These are phyloP conservation scores for Montipora foliosa DNA, from an alignment of 64 coral and sea anemone genomes.

Conservation along the genomic window DNA sequence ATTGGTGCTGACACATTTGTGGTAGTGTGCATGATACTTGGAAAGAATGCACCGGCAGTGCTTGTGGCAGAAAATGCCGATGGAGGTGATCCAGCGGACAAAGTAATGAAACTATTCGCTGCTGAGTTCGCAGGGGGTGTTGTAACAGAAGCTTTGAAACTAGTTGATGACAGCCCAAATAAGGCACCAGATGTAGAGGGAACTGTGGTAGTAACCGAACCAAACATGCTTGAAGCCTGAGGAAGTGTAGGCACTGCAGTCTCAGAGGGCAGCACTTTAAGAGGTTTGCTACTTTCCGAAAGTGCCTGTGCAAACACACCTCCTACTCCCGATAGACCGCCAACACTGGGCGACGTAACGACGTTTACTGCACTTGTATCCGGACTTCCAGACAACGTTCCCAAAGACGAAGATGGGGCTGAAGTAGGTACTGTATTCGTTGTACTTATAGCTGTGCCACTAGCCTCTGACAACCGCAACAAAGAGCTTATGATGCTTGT, in stretches of 20 bases:
- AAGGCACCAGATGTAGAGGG: background rate
- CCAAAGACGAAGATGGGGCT: background rate
- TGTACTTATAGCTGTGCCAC: background rate
- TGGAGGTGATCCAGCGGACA: constrained; percentile 3
- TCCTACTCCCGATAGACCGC: background rate
- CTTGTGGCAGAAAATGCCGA: constrained; percentile 8
- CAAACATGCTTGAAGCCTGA: background rate
- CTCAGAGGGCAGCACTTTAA: background rate
- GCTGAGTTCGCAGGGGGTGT: background rate
- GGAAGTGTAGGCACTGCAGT: background rate
- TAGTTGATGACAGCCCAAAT: background rate
- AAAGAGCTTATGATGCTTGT: constrained; percentile 4
- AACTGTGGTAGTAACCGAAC: background rate
- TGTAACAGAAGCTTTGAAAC: background rate
- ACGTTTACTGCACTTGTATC: background rate
- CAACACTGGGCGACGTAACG: background rate
- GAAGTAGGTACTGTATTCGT: background rate
- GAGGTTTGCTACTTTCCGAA: background rate
- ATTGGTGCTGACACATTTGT: background rate
- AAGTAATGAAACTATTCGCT: background rate
- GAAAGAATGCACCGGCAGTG: constrained; percentile 11
- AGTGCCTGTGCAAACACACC: background rate
- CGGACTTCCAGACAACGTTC: background rate
- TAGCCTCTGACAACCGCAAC: background rate
- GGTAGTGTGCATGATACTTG: background rate